phyloP scores from a whole-genome alignment of 2,888 invertebrate species.

The Pherbina coryleti region DNA sequence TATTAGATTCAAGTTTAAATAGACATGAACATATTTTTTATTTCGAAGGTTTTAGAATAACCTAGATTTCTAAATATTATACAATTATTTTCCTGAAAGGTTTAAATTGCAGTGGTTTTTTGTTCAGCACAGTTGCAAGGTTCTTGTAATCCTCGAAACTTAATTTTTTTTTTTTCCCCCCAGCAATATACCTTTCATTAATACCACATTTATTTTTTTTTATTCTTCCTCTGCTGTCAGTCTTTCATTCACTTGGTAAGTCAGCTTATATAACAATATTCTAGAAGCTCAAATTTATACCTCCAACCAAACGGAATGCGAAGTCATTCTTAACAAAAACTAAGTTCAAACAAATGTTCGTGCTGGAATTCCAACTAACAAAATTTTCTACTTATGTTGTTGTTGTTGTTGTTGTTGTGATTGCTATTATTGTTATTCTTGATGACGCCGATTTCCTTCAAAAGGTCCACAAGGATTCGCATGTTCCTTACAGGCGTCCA shows the following conservation, averaged over 20 bases:
- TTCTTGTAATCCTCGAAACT: too few relatives aligned
- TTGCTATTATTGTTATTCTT: background rate
- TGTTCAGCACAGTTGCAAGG: too few relatives aligned
- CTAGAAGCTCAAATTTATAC: too few relatives aligned
- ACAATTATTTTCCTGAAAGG: too few relatives aligned
- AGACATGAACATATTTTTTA: too few relatives aligned
- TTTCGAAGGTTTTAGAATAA: too few relatives aligned
- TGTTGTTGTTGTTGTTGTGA: constrained; percentile 7
- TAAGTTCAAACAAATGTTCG: constrained; percentile 19
- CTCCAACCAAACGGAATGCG: background rate
- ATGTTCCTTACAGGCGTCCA: constrained; percentile 8
- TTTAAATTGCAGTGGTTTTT: too few relatives aligned
- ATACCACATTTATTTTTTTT: background rate
- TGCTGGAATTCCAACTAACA: constrained; percentile 2
- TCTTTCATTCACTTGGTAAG: too few relatives aligned
- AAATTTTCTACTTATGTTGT: constrained; percentile 8
- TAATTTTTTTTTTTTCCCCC: background rate
- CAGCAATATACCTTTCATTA: background rate
- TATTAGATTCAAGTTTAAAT: too few relatives aligned
- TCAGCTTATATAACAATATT: too few relatives aligned
- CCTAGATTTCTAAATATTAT: too few relatives aligned
- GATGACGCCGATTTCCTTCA: constrained; percentile 29
- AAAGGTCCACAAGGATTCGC: constrained; percentile 33
- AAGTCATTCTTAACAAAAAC: background rate
- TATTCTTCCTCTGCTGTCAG: background rate